phyloP scores from a whole-genome alignment of 2,888 invertebrate genomes.

The Andrena flavipes region DNA sequence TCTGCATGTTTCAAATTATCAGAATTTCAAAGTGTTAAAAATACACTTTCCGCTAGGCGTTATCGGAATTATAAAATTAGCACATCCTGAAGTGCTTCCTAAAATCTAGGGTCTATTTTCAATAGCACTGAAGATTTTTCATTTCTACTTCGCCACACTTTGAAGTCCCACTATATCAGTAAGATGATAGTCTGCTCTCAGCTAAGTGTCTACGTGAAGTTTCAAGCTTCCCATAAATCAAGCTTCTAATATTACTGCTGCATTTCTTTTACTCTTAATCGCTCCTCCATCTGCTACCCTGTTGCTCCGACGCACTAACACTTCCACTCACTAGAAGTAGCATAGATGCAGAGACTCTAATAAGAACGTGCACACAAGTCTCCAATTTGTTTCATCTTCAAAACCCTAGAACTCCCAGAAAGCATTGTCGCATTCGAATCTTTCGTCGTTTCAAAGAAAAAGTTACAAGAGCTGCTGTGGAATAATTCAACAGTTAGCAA shows the following conservation, averaged over 20 bases:
- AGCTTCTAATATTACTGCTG: conserved; percentile 1
- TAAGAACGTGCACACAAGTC: too few species aligned
- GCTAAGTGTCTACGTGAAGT: conserved; percentile 2
- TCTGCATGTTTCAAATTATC: conserved; percentile 21
- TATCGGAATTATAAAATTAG: conserved; percentile 24
- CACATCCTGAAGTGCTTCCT: conserved; percentile 3
- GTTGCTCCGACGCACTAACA: neutral
- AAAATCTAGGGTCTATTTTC: conserved; percentile 35
- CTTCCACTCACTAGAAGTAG: neutral
- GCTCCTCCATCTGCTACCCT: neutral
- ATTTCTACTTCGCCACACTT: conserved; percentile 18
- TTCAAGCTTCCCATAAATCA: conserved; percentile 18
- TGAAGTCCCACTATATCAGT: conserved; percentile 12
- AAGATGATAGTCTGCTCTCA: neutral
- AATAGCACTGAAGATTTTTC: conserved; percentile 13
- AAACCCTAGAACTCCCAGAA: too few species aligned
- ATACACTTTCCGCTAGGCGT: conserved; percentile 13
- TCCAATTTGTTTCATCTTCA: too few species aligned
- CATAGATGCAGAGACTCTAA: neutral
- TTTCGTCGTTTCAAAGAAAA: too few species aligned
- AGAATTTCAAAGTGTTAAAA: neutral
- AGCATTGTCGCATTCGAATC: too few species aligned
- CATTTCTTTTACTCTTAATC: conserved; percentile 2
- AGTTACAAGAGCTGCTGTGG: too few species aligned
- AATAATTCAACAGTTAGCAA: neutral